Evolutionary conservation across 2,888 invertebrate genomes (phyloP).

Genomic region (Conops quadrifasciatus): DNA sequence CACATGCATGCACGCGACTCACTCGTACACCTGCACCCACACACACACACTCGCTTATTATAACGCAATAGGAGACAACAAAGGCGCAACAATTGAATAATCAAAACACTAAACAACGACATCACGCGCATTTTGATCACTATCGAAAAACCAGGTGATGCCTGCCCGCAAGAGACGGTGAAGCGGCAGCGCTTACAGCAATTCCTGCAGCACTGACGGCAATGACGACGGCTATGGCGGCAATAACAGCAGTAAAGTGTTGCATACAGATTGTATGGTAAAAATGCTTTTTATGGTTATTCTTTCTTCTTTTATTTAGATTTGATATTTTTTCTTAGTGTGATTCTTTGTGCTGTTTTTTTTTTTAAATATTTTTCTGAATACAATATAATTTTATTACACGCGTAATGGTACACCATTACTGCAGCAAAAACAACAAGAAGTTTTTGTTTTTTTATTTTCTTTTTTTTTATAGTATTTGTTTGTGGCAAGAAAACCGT

Average conservation of each 20-base stretch:
- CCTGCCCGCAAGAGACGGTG: no score
- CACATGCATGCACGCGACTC: not conserved
- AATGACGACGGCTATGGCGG: not conserved
- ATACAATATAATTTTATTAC: not conserved
- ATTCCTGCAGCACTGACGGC: not conserved
- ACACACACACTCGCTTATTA: constrained; percentile 1
- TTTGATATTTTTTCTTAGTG: no score
- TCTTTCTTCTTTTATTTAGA: constrained; percentile 1
- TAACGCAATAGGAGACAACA: not conserved
- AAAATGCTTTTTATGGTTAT: constrained; percentile 17
- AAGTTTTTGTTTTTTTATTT: not conserved
- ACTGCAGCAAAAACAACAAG: no score
- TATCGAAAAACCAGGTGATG: constrained; percentile 40
- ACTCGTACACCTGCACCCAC: not conserved
- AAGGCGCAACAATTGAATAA: constrained; percentile 27
- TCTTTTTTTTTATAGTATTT: not conserved
- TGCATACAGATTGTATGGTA: constrained; percentile 17
- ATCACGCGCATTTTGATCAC: constrained; percentile 48
- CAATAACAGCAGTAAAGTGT: constrained; percentile 15
- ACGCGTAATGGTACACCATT: no score
- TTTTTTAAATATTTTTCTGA: not conserved
- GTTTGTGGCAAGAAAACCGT: no score
- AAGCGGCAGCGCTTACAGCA: no score
- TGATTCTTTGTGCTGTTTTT: not conserved
- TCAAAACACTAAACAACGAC: constrained; percentile 38